Base-by-base conservation (phyloP, 92 coral and sea anemone genomes). In the Porites evermanni region DNA sequence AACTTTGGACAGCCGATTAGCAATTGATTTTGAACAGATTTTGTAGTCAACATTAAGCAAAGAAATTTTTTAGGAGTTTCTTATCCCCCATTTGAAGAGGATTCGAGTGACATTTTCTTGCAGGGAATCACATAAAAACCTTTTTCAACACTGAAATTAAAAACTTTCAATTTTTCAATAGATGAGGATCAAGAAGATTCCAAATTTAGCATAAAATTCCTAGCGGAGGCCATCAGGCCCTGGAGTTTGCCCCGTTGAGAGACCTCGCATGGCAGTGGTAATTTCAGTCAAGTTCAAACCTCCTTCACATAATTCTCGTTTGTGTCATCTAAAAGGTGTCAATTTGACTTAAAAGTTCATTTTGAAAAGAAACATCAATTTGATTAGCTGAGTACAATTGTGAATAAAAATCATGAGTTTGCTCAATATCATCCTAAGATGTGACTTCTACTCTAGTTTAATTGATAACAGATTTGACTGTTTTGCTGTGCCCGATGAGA, bases 131-230 rank as follows among this genome's bases (percentile, higher is more conserved):
- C 89, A 66, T 9, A 77, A 63, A 7, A 9, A 24, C 77, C 77
- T 4, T 19, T 58, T 1, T 83, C 86, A 53, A 81, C 2, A 53
- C 91, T 56, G 7, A 32, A n/a, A 14, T 77, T 77, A 8, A 24
- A 24, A 1, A 76, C 29, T n/a, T n/a, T n/a, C n/a, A n/a, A n/a
- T n/a, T n/a, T 2, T 17, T 7, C 0, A 74, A 10, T 2, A 84
- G 54, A 47, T 76, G 67, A 0, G 85, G 60, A 0, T 77, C 81
- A 8, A 89, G 19, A 0, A 29, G 38, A 20, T 70, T 18, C 92
- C 92, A 89, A 23, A 84, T 75, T 68, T 1, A n/a, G 19, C 16
- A 32, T 84, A 89, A 24, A 89, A 89, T 61, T 84, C 89, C 1
- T 14, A 67, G 1, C 88, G 85, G 2, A 88, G 38, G 5, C 91